phyloP scores from a whole-genome alignment of 2,888 invertebrate genomes.

The Pseudolycoriella hygida region DNA sequence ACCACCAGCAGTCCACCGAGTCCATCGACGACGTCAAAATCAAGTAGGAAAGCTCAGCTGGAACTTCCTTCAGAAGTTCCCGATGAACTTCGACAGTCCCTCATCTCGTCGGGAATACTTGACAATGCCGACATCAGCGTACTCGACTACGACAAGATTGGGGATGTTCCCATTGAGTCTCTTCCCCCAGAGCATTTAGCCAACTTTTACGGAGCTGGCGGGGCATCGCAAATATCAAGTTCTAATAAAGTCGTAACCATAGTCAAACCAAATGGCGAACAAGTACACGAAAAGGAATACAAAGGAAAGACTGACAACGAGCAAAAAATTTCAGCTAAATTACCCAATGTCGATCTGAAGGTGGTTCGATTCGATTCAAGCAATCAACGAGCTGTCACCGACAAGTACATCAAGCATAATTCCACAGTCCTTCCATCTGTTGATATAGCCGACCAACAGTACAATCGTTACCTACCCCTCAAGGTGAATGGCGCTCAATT shows the following conservation, averaged over 20 bases:
- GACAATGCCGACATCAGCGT: slow-evolving; percentile 78
- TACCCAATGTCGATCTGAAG: slow-evolving; percentile 62
- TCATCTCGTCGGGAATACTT: slow-evolving; percentile 68
- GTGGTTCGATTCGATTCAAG: slow-evolving; percentile 67
- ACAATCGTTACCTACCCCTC: slow-evolving; percentile 67
- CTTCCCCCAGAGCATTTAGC: slow-evolving; percentile 72
- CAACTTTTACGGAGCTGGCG: slow-evolving; percentile 73
- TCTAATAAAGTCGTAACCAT: slow-evolving; percentile 52
- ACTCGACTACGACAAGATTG: slow-evolving; percentile 74
- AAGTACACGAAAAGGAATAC: slow-evolving; percentile 29
- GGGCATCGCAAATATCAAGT: slow-evolving; percentile 49
- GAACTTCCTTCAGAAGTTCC: slow-evolving; percentile 74
- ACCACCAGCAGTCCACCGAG: slow-evolving; percentile 18
- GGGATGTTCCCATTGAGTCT: slow-evolving; percentile 66
- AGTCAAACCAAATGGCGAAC: slow-evolving; percentile 43
- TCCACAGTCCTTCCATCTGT: slow-evolving; percentile 61
- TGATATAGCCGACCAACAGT: slow-evolving; percentile 51
- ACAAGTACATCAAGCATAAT: slow-evolving; percentile 50
- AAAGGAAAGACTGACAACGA: slow-evolving; percentile 38
- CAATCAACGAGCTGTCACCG: slow-evolving; percentile 54
- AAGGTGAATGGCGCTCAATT: slow-evolving; percentile 74
- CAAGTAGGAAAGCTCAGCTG: slow-evolving; percentile 33
- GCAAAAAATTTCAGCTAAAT: slow-evolving; percentile 24
- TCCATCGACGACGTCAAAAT: slow-evolving; percentile 17
- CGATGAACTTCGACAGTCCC: slow-evolving; percentile 65